Base-by-base conservation (phyloP, 2,113 vertebrate species). In the Phocoena sinus region DNA sequence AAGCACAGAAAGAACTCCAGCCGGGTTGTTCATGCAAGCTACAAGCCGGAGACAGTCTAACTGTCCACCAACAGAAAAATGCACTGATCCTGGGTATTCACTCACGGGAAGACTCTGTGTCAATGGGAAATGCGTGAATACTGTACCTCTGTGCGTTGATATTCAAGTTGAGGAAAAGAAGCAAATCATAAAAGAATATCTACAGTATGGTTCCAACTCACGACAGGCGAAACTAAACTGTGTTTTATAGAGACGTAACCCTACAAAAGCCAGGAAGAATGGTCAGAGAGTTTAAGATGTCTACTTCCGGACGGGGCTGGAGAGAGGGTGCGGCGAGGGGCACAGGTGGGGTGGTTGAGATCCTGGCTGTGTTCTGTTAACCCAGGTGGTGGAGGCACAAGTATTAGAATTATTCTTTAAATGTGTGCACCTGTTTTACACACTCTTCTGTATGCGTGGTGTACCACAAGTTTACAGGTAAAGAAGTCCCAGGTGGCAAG, bases 81-180 rank as follows among this genome's bases (percentile, higher is more conserved):
- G 5, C 26, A 13, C 9, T 2, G 0, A 2, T 67, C 25, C 0
- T 0, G 67, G 58, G 1, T 47, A 33, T 25, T 65, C 36, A 21
- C 62, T 73, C 38, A 0, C 58, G 47, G 68, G 74, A 38, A 60
- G 62, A 5, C 81, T 79, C 0, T 3, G 1, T 1, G 2, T 63
- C 67, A 6, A 0, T 18, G 33, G 73, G 31, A 83, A 53, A 56
- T 0, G 12, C 9, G 11, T 8, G 2, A 36, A 18, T 36, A 11
- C 7, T 17, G 17, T 38, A 26, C 53, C 36, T 76, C 31, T 0
- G 2, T 2, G 4, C n/a, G 0, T 10, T 5, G 18, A 38, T 14
- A 18, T 2, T 36, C 71, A 80, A 1, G 36, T 1, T 14, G 58
- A 65, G 23, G 47, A 13, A 53, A 33, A 83, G 68, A 36, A 60